Evolutionary conservation across 1,140 invertebrate genomes (phyloP).

Genomic region (Drosophila paulistorum): DNA sequence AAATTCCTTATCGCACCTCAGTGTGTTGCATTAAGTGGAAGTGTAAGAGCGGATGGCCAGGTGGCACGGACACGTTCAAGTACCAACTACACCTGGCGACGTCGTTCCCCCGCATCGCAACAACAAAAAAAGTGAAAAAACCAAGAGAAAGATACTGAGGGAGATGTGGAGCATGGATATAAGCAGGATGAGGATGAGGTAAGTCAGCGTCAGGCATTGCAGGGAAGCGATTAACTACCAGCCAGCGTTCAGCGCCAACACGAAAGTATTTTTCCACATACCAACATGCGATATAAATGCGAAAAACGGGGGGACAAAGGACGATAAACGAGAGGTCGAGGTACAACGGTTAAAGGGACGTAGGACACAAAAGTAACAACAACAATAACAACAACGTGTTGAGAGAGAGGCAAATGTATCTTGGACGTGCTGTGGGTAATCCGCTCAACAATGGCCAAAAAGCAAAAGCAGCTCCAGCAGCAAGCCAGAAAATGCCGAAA

Average conservation of each 20-base stretch:
- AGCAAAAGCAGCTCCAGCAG: slow-evolving; percentile 8
- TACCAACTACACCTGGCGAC: slow-evolving; percentile 44
- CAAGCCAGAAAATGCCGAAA: slow-evolving; percentile 13
- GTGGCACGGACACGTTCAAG: slow-evolving; percentile 70
- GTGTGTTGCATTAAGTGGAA: slow-evolving; percentile 73
- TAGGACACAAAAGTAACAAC: not conserved
- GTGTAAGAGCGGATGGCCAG: slow-evolving; percentile 33
- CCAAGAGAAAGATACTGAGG: not conserved
- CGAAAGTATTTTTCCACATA: slow-evolving; percentile 74
- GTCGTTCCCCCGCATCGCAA: not conserved
- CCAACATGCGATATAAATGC: slow-evolving; percentile 64
- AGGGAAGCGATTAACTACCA: slow-evolving; percentile 74
- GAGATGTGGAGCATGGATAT: not conserved
- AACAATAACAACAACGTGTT: slow-evolving; percentile 41
- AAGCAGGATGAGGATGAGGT: slow-evolving; percentile 9
- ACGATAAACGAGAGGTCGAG: not conserved
- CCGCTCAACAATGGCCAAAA: slow-evolving; percentile 31
- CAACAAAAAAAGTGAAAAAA: too few relatives aligned
- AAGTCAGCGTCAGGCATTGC: slow-evolving; percentile 56
- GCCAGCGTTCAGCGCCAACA: slow-evolving; percentile 60
- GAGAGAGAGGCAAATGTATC: slow-evolving; percentile 70
- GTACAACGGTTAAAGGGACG: not conserved
- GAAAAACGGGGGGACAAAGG: slow-evolving; percentile 4
- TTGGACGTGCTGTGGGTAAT: slow-evolving; percentile 66
- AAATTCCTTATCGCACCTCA: slow-evolving; percentile 80